Evolutionary conservation across 2,797 vertebrate genomes (phyloP), one percentile per base, ranked within the genome.

Genomic region (Choloepus didactylus): DNA sequence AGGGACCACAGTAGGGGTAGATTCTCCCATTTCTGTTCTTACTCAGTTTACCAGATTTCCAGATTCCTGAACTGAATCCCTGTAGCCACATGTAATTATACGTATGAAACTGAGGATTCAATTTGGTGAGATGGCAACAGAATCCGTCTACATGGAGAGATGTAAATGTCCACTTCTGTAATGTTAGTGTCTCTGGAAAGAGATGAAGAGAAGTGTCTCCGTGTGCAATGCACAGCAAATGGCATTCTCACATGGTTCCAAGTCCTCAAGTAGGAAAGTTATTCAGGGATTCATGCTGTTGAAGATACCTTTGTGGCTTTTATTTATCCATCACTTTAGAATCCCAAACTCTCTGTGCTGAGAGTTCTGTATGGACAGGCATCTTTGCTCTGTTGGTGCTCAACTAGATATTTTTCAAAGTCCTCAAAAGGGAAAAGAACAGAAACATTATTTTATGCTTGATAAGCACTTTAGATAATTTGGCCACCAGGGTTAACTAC

Each of bases 141-240:
- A 29, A 6, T 18, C 56, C 29, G 5, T 73, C 38, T 81, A 14
- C n/a, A 15, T 29, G 0, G 3, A 38, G 35, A 46, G 46, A 60
- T 1, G 23, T 19, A 19, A 29, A 11, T 9, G 9, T 84, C n/a
- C 12, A 2, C 2, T 3, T 41, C 49, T 49, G 14, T 12, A 8
- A 21, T 1, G 27, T 67, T 41, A 5, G 27, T 6, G 2, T 77
- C 35, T 6, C 59, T 49, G 25, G 38, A 73, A 19, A 67, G 41
- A 18, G 27, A n/a, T 2, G 9, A 60, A 15, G 4, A 41, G 73
- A n/a, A 14, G 5, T 62, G 5, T 11, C 15, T 19, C 15, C 49
- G 12, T 8, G 2, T 16, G 49, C 29, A 25, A 7, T 0, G 2
- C 3, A 7, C 2, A 41, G 41, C 29, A 31, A 0, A 29, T 19